Evolutionary conservation across 2,797 vertebrate species (phyloP).

Genomic region (Pseudochaenichthys georgianus): DNA sequence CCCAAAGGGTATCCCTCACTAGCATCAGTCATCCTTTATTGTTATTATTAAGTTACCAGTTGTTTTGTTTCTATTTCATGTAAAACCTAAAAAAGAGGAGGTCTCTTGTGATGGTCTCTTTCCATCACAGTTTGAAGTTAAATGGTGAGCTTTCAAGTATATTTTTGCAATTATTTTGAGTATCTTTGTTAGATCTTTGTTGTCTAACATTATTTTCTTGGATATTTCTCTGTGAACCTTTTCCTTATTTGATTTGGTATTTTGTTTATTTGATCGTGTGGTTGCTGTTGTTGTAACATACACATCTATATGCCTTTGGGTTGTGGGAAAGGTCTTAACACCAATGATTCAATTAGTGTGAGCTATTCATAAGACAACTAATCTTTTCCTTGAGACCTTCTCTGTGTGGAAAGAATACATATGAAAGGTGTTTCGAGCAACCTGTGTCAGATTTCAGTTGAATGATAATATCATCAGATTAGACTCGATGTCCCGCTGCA

Average conservation of each 20-base stretch:
- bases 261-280: not conserved
- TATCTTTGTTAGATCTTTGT: not conserved
- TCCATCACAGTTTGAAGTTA: not conserved
- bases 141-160: not conserved
- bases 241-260: too few relatives aligned
- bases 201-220: not conserved
- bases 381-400: not conserved
- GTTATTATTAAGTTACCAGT: not conserved
- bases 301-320: not conserved
- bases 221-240: not conserved
- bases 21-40: too few relatives aligned
- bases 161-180: not conserved
- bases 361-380: not conserved
- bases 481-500: slow-evolving; percentile 19
- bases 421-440: not conserved
- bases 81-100: not conserved
- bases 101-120: too few relatives aligned
- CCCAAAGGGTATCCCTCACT: accelerated
- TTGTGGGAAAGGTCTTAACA: not conserved
- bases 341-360: not conserved
- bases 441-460: slow-evolving; percentile 1
- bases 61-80: not conserved
- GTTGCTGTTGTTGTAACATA: not conserved
- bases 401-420: not conserved
- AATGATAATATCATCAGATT: slow-evolving; percentile 32